phyloP scores from a whole-genome alignment of 1,140 invertebrate genomes.

The Varroa destructor region DNA sequence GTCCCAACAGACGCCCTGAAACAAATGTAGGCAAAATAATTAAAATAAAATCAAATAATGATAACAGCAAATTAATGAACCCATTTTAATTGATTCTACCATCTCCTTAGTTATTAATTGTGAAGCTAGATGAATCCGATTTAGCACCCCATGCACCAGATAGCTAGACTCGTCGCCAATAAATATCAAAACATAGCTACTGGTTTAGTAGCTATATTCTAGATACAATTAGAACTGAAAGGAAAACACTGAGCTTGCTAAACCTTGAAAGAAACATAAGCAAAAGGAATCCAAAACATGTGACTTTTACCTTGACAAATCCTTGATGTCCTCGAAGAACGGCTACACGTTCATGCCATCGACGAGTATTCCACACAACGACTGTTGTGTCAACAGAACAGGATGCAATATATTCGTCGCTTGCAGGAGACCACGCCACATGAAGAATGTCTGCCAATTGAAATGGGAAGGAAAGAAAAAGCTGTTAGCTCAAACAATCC shows the following conservation, averaged over 20 bases:
- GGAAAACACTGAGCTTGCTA: no score
- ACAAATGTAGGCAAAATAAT: not conserved
- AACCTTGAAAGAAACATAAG: no score
- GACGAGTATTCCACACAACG: conserved; percentile 85
- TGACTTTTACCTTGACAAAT: conserved; percentile 54
- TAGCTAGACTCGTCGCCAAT: no score
- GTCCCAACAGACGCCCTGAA: conserved; percentile 85
- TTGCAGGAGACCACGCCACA: conserved; percentile 75
- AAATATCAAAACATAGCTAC: no score
- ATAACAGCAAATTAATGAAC: not conserved
- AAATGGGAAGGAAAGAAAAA: conserved; percentile 27
- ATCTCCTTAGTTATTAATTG: not conserved
- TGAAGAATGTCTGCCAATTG: conserved; percentile 61
- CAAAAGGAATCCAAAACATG: not conserved
- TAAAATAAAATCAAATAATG: not conserved
- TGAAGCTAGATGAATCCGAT: no score
- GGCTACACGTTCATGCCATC: conserved; percentile 55
- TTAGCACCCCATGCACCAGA: no score
- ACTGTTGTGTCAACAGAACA: conserved; percentile 91
- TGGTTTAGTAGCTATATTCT: no score
- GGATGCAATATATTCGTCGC: conserved; percentile 79
- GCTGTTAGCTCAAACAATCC: conserved; percentile 12
- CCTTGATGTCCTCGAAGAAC: conserved; percentile 73
- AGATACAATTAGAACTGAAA: no score
- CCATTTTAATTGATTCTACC: not conserved